phyloP scores from a whole-genome alignment of 2,797 vertebrate species.

The Oophaga sylvatica region DNA sequence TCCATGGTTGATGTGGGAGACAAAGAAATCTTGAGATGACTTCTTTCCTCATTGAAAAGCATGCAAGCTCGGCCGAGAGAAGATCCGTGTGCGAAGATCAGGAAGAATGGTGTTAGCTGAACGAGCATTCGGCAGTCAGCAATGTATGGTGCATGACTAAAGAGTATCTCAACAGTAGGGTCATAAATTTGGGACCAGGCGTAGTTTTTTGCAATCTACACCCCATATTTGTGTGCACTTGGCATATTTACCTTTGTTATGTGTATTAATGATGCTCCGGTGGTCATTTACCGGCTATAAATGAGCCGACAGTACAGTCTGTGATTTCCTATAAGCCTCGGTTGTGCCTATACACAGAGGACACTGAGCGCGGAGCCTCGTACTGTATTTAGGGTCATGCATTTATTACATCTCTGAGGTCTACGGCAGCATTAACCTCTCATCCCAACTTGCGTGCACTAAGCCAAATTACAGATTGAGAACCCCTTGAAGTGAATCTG shows the following conservation, averaged over 20 bases:
- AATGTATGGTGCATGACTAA: too few relatives aligned
- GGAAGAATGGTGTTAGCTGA: too few relatives aligned
- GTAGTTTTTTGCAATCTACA: not conserved
- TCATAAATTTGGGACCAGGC: not conserved
- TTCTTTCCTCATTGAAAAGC: too few relatives aligned
- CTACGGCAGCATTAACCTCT: not conserved
- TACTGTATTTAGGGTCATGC: not conserved
- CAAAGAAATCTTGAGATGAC: too few relatives aligned
- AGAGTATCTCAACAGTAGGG: not conserved
- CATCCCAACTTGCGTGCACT: not conserved
- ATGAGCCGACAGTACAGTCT: not conserved
- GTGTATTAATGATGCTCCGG: not conserved
- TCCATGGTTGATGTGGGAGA: too few relatives aligned
- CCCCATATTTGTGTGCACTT: not conserved
- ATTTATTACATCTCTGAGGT: not conserved
- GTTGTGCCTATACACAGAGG: not conserved
- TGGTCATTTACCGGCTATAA: not conserved
- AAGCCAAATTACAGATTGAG: conserved; percentile 7
- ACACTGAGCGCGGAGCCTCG: not conserved
- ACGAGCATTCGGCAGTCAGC: too few relatives aligned
- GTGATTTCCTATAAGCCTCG: not conserved
- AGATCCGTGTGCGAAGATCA: too few relatives aligned
- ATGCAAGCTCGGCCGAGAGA: too few relatives aligned
- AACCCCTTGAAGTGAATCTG: conserved; percentile 13
- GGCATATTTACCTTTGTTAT: not conserved